These are phyloP conservation scores for Phasia obesa DNA, from an alignment of 2,888 invertebrate genomes.

Conservation along the genomic window DNA sequence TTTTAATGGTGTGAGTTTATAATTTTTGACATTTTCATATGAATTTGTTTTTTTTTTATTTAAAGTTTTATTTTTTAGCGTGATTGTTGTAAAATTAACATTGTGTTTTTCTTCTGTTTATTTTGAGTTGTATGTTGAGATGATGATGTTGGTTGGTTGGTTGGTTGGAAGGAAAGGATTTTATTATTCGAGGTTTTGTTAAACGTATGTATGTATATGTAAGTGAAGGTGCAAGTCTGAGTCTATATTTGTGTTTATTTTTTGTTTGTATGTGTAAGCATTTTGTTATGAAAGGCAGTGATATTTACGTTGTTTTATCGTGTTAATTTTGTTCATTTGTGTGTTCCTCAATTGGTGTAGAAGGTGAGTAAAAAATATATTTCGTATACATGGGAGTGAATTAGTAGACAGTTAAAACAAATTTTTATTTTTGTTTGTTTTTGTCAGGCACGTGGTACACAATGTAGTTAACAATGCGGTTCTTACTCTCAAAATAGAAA, in stretches of 20 bases:
- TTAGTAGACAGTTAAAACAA: too few species aligned
- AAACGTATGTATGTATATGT: too few species aligned
- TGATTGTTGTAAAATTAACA: slow-evolving; percentile 63
- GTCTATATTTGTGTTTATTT: slow-evolving; percentile 31
- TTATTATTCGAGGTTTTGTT: slow-evolving; percentile 46
- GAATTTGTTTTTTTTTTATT: slow-evolving; percentile 29
- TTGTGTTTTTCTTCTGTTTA: slow-evolving; percentile 40
- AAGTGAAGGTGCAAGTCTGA: not conserved
- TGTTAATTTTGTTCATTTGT: slow-evolving; percentile 12
- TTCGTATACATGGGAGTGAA: too few species aligned
- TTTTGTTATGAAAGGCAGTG: slow-evolving; percentile 61
- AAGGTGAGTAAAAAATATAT: not conserved
- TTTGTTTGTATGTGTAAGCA: slow-evolving; percentile 33
- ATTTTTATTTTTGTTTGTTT: too few species aligned
- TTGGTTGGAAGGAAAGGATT: slow-evolving; percentile 61
- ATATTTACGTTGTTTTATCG: slow-evolving; percentile 43
- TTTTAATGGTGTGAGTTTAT: slow-evolving; percentile 46
- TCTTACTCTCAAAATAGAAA: too few species aligned
- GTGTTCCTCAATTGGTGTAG: not conserved
- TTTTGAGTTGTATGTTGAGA: slow-evolving; percentile 42
- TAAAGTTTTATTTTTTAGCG: slow-evolving; percentile 58
- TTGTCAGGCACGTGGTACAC: too few species aligned
- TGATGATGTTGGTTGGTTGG: slow-evolving; percentile 45
- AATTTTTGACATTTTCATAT: slow-evolving; percentile 46
- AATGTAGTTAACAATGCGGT: too few species aligned